Evolutionary conservation across 1,140 invertebrate genomes (phyloP).

Genomic region (Propsilocerus akamusi): DNA sequence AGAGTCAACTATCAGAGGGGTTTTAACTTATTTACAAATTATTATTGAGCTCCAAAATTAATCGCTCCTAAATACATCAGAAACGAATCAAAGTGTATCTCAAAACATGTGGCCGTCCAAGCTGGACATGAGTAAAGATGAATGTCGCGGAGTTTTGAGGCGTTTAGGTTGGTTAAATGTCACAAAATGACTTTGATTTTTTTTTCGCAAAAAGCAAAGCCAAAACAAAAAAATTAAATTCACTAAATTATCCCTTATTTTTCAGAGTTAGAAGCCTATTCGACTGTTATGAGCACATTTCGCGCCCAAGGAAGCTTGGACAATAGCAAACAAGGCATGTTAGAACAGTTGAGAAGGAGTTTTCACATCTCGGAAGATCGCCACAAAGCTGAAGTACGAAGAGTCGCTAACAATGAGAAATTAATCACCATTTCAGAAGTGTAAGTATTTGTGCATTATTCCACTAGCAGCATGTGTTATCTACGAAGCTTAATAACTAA

Average conservation of each 20-base stretch:
- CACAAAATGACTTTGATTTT: constrained; percentile 7
- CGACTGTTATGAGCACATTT: constrained; percentile 69
- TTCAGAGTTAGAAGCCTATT: constrained; percentile 80
- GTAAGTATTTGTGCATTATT: constrained; percentile 31
- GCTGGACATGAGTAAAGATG: constrained; percentile 60
- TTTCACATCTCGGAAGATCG: constrained; percentile 78
- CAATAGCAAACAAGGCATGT: constrained; percentile 62
- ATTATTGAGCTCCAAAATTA: too few relatives aligned
- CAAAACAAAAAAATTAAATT: constrained; percentile 4
- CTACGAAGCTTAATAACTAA: constrained; percentile 14
- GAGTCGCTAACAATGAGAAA: constrained; percentile 80
- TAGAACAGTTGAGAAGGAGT: constrained; percentile 59
- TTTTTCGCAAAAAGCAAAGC: not conserved
- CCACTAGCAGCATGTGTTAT: constrained; percentile 14
- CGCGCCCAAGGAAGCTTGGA: constrained; percentile 77
- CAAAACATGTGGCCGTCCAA: constrained; percentile 46
- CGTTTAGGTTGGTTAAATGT: constrained; percentile 46
- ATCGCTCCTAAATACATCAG: too few relatives aligned
- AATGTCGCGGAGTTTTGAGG: constrained; percentile 68
- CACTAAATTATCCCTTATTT: constrained; percentile 17
- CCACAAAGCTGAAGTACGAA: constrained; percentile 73
- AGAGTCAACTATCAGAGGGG: too few relatives aligned
- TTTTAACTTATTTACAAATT: too few relatives aligned
- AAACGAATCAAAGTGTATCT: constrained; percentile 10
- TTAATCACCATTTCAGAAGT: constrained; percentile 70